Evolutionary conservation across 1,140 invertebrate species (phyloP), one percentile per base, ranked within the genome.

Genomic region (Temnothorax curvispinosus): DNA sequence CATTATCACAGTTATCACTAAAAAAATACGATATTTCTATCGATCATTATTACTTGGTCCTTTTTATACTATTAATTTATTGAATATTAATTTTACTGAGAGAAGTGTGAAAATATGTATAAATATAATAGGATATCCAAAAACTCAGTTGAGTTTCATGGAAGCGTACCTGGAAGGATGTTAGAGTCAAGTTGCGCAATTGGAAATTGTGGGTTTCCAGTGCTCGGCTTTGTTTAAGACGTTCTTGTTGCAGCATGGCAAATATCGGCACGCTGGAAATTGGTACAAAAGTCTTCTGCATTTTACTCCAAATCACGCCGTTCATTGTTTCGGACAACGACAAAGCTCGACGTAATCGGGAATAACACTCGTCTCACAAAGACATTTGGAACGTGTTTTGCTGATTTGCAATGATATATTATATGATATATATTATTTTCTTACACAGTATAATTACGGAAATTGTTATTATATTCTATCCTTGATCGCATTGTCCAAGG

Each of bases 221-320:
- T 32, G 9, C 11, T 13, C 89, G 88, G 47, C 67, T 91, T 27
- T 44, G 44, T 3, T 3, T 60, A 1, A 85, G 2, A 1, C 47
- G 0, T 41, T 89, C 65, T 50, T 87, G 50, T 21, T 90, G 56
- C 8, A 69, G 3, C 1, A 11, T 38, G 6, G 64, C 76, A 21
- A 87, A 92, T 2, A 3, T 27, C 0, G 76, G 41, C 1, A 89
- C 41, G 13, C 52, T 88, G 21, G 71, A 67, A 44, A 92, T 85
- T n/a, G 85, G 77, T 3, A 89, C 84, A 11, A 92, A 92, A 52
- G 56, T 44, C 1, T 76, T n/a, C 0, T 13, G 0, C n/a, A 44
- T 60, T 11, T 86, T 89, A 54, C 72, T 69, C 91, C 91, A 92
- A 62, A 92, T 92, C 3, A 92, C 38, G 44, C 86, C 88, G 3